Evolutionary conservation across 2,113 vertebrate genomes (phyloP).

Genomic region (Triplophysa rosa): DNA sequence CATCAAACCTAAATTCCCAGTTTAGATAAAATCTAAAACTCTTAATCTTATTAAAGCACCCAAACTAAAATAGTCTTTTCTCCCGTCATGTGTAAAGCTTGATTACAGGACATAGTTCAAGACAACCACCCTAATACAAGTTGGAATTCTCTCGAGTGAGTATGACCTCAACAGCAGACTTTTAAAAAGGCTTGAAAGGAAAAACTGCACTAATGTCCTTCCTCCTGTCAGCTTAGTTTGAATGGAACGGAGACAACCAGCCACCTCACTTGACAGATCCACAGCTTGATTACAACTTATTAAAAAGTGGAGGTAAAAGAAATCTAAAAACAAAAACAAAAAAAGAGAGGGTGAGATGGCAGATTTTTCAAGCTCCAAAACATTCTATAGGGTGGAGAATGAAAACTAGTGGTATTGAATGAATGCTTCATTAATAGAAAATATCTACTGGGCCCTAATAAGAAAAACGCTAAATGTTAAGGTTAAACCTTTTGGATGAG

Average conservation of each 20-base stretch:
- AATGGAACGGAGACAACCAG: background rate
- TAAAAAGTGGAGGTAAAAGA: background rate
- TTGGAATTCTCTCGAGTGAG: constrained; percentile 22
- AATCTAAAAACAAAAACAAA: too few relatives aligned
- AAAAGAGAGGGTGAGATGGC: background rate
- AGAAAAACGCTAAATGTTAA: background rate
- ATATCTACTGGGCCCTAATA: background rate
- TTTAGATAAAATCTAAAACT: background rate
- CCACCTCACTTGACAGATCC: background rate
- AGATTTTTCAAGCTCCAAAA: background rate
- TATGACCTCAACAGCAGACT: background rate
- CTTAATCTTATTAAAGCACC: background rate
- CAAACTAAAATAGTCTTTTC: background rate
- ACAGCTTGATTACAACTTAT: background rate
- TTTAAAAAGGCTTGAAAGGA: constrained; percentile 25
- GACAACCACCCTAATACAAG: constrained; percentile 11
- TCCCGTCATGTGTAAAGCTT: background rate
- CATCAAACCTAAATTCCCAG: too few relatives aligned
- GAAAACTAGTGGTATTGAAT: background rate
- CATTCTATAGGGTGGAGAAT: background rate
- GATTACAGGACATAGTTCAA: background rate
- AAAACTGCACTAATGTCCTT: constrained; percentile 7
- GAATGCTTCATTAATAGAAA: background rate
- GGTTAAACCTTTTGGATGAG: background rate
- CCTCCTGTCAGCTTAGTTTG: background rate